Evolutionary conservation across 2,113 vertebrate species (phyloP), one percentile per base, ranked within the genome.

Genomic region (Atrichornis clamosus): DNA sequence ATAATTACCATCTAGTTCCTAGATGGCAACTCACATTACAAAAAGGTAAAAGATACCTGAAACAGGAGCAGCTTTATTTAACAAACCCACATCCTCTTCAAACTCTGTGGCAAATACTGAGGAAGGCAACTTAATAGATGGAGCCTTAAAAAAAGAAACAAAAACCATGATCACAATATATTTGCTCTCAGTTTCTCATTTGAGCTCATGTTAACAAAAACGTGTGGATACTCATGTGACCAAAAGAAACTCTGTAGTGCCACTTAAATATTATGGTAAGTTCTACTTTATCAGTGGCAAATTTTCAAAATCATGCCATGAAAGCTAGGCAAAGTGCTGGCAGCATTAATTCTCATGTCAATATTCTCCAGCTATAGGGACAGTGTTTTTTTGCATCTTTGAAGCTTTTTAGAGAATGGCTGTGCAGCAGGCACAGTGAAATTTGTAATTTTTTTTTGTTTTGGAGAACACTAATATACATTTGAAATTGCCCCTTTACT

Each of bases 41-140:
- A 60, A 68, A 79, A 89, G 2, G 5, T 32, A 35, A 21, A 69
- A 56, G 35, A 94, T 97, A 99, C 99, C 99, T 98, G 99, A 99
- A 96, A 99, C 89, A 6, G 99, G 99, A 93, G 99, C 99, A 33
- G 99, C 99, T 98, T 99, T 99, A 97, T 99, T 99, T 97, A 99
- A 98, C 35, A 99, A 97, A 74, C 99, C 99, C 33, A 99, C 98
- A 74, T 99, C 98, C 95, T 99, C 99, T 94, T 99, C 99, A 97
- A 99, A 99, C 92, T 99, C 99, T 6, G 99, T 99, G 47, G 99
- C 99, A 89, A 99, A 99, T 70, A 99, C 99, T 0, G 99, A 99
- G 4, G 99, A 99, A 23, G 99, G 99, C 89, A 99, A 98, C 13
- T 98, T 98, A 97, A 99, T 98, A 56, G 98, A 97, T 11, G 97